phyloP scores from a whole-genome alignment of 2,113 vertebrate genomes.

The Lepisosteus oculatus region DNA sequence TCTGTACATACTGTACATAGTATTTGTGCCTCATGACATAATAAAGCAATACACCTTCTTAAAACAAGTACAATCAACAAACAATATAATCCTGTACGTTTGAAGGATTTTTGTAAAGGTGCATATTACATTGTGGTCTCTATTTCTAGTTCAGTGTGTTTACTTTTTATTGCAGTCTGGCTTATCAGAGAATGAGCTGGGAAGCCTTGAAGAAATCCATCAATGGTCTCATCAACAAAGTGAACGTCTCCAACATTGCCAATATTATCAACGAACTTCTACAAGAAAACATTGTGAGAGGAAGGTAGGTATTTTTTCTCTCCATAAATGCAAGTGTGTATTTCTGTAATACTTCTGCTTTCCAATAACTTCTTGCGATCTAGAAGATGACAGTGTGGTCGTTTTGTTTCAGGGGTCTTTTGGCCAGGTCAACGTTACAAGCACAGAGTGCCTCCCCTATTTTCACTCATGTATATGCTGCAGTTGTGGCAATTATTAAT shows the following conservation, averaged over 20 bases:
- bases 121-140: too few species aligned
- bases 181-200: conserved; percentile 98
- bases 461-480: conserved; percentile 94
- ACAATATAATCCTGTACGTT: too few species aligned
- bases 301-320: conserved; percentile 69
- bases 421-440: conserved; percentile 87
- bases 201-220: conserved; percentile 98
- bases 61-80: too few species aligned
- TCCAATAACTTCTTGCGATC: neutral
- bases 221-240: conserved; percentile 97
- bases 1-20: too few species aligned
- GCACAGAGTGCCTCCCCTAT: conserved; percentile 93
- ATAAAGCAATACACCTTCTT: too few species aligned
- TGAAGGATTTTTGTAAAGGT: too few species aligned
- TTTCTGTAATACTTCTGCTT: neutral
- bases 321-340: neutral
- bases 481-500: conserved; percentile 95
- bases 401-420: conserved; percentile 71
- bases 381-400: neutral
- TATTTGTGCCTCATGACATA: too few species aligned
- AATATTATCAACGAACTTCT: conserved; percentile 95
- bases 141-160: too few species aligned
- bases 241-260: conserved; percentile 94
- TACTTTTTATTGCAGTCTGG: conserved; percentile 69
- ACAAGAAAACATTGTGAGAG: conserved; percentile 95